A percentile compares a stretch with the other conserved stretches of the same genome.
Evolutionary conservation across 2,113 vertebrate species (phyloP).

Genomic region (Phrynosoma platyrhinos): DNA sequence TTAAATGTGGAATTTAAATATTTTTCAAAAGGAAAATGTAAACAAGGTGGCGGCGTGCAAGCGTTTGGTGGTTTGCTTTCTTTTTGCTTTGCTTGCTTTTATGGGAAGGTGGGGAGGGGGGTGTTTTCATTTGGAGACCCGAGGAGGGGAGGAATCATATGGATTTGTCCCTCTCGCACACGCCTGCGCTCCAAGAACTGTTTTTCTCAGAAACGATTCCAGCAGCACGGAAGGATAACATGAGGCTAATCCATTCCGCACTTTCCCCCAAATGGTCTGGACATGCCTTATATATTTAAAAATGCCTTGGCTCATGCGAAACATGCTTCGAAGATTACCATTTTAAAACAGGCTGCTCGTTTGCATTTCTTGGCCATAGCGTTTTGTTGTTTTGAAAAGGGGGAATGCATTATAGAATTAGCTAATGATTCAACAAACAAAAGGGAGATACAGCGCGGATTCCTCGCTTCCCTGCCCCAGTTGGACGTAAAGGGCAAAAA

Average conservation of each 20-base stretch:
- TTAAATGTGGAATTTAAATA: constrained; percentile 29
- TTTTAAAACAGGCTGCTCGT: constrained; percentile 17
- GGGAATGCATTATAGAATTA: constrained; percentile 1
- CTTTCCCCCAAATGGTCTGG: constrained; percentile 33
- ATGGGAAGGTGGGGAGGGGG: neutral
- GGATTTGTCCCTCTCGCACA: constrained; percentile 3
- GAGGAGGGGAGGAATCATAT: neutral
- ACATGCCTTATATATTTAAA: constrained; percentile 29
- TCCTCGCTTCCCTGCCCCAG: constrained; percentile 19
- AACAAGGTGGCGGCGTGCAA: neutral
- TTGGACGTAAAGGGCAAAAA: constrained; percentile 32
- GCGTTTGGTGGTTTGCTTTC: neutral
- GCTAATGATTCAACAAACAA: constrained; percentile 31
- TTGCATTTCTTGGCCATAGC: neutral
- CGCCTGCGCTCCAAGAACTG: constrained; percentile 19
- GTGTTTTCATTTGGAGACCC: constrained; percentile 4
- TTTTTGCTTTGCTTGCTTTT: neutral
- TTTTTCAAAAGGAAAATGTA: constrained; percentile 43
- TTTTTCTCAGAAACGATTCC: constrained; percentile 40
- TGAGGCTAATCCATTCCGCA: constrained; percentile 29
- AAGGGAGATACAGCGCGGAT: neutral
- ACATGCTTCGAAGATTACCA: constrained; percentile 19
- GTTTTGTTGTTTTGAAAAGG: constrained; percentile 37
- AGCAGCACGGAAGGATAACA: neutral
- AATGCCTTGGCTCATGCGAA: constrained; percentile 28